These are phyloP conservation scores for Euthynnus affinis DNA, from an alignment of 2,797 vertebrate genomes.

Conservation along the genomic window DNA sequence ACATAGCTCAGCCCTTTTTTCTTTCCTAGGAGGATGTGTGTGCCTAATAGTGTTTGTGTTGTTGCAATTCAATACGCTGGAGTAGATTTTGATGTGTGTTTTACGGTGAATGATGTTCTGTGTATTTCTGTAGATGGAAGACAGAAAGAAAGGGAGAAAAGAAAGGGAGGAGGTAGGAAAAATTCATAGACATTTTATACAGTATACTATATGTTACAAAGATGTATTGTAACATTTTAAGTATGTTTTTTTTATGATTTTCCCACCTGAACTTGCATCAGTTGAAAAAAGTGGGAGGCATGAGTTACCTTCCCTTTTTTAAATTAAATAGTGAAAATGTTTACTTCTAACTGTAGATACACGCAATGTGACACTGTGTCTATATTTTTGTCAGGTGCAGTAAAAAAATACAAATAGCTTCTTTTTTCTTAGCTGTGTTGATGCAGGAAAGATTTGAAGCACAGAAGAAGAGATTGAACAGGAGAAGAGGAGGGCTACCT, in stretches of 20 bases:
- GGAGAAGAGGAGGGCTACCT: slow-evolving; percentile 69
- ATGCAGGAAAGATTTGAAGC: neutral
- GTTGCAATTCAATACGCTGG: neutral
- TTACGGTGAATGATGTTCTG: neutral
- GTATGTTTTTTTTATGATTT: too few relatives aligned
- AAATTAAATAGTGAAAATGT: neutral
- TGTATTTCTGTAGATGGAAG: neutral
- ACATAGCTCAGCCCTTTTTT: neutral
- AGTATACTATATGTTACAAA: neutral
- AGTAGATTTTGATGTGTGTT: neutral
- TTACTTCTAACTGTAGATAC: neutral
- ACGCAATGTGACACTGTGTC: neutral
- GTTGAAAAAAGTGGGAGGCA: too few relatives aligned
- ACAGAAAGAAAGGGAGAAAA: neutral
- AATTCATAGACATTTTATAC: neutral
- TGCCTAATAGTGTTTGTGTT: slow-evolving; percentile 2
- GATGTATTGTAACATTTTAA: too few relatives aligned
- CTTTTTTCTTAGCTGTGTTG: neutral
- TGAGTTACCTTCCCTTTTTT: neutral
- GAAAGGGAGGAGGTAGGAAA: neutral
- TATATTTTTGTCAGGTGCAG: neutral
- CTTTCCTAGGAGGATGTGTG: neutral
- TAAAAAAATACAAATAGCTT: neutral
- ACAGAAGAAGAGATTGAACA: slow-evolving; percentile 2
- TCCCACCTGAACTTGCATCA: too few relatives aligned